Percentiles rank a stretch among this genome's conserved stretches.
phyloP scores from a whole-genome alignment of 2,113 vertebrate species.

The Elephantulus edwardii region DNA sequence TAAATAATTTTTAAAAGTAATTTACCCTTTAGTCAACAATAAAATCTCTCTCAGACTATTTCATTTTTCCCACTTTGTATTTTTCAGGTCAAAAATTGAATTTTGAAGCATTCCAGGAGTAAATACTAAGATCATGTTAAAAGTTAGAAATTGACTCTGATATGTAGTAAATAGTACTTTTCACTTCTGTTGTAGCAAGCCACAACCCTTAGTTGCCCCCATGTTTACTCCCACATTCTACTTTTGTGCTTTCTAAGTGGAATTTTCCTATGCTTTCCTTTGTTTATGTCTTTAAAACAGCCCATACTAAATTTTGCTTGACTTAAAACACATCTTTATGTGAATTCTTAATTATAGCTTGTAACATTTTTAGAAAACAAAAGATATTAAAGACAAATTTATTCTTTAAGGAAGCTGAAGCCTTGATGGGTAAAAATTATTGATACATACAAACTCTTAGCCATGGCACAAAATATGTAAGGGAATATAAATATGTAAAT shows the following conservation, averaged over 20 bases:
- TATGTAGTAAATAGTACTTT: conserved; percentile 15
- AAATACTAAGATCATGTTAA: conserved; percentile 30
- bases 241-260: conserved; percentile 1
- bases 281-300: background rate
- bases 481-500: too few relatives aligned
- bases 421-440: background rate
- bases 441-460: background rate
- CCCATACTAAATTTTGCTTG: conserved; percentile 20
- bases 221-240: background rate
- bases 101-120: conserved; percentile 11
- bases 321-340: background rate
- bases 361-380: background rate
- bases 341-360: background rate
- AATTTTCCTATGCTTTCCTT: conserved; percentile 30
- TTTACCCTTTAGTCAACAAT: background rate
- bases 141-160: background rate
- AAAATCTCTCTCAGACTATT: conserved; percentile 21
- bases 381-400: conserved; percentile 29
- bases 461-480: background rate
- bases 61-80: background rate
- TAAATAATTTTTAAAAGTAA: background rate
- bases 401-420: background rate
- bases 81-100: conserved; percentile 21
- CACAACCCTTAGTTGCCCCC: background rate
- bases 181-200: background rate